Evolutionary conservation across 2,888 invertebrate genomes (phyloP).

Genomic region (Lymantria dispar): DNA sequence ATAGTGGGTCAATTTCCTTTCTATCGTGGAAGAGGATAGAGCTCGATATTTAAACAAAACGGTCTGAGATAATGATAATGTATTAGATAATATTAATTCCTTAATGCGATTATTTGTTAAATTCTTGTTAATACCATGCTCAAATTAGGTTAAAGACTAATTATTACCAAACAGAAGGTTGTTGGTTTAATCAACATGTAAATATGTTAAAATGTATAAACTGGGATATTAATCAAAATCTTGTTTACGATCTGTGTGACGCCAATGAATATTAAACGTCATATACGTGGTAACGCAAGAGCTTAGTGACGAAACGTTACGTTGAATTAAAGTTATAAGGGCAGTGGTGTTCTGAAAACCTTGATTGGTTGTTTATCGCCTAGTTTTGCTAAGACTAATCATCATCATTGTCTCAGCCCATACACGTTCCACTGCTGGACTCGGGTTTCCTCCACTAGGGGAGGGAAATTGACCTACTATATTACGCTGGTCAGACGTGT

Average conservation of each 20-base stretch:
- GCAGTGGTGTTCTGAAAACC: too few relatives aligned
- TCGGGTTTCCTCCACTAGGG: too few relatives aligned
- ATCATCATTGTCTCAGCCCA: too few relatives aligned
- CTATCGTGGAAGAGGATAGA: too few relatives aligned
- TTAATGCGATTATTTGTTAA: not conserved
- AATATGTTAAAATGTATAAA: not conserved
- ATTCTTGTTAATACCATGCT: not conserved
- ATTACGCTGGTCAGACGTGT: too few relatives aligned
- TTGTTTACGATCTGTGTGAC: conserved; percentile 1
- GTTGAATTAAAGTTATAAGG: not conserved
- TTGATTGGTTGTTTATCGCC: too few relatives aligned
- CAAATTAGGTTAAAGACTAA: not conserved
- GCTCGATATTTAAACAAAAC: too few relatives aligned
- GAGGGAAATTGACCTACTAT: too few relatives aligned
- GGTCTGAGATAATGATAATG: too few relatives aligned
- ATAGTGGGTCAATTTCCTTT: too few relatives aligned
- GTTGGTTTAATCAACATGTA: not conserved
- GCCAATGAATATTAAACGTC: not conserved
- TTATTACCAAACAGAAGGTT: not conserved
- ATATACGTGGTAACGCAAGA: not conserved
- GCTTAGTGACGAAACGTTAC: not conserved
- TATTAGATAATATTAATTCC: not conserved
- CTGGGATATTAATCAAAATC: conserved; percentile 3
- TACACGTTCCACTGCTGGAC: too few relatives aligned
- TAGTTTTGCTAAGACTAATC: too few relatives aligned